phyloP scores from a whole-genome alignment of 2,797 vertebrate genomes.

The Euthynnus affinis region DNA sequence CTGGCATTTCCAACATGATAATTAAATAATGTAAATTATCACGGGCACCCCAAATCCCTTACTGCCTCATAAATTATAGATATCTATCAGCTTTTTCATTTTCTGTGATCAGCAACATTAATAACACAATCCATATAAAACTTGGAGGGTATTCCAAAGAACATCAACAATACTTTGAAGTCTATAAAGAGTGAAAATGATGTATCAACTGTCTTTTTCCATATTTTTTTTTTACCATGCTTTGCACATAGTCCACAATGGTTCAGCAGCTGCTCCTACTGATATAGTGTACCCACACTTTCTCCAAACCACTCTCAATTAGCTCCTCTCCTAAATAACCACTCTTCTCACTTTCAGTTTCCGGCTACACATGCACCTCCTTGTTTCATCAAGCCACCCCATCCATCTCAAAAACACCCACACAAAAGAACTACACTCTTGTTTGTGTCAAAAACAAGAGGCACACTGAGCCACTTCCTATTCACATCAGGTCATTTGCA shows the following conservation, averaged over 20 bases:
- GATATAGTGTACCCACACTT: constrained; percentile 64
- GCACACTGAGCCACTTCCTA: constrained; percentile 79
- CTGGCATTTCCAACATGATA: constrained; percentile 30
- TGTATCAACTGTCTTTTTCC: constrained; percentile 7
- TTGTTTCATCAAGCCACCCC: constrained; percentile 74
- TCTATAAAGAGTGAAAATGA: neutral
- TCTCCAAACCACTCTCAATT: constrained; percentile 74
- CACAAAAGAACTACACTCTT: constrained; percentile 77
- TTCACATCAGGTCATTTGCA: constrained; percentile 80
- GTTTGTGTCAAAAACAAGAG: constrained; percentile 81
- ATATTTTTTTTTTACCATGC: constrained; percentile 24
- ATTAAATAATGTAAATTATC: constrained; percentile 35
- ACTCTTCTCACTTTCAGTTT: constrained; percentile 77
- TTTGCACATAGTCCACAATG: constrained; percentile 41
- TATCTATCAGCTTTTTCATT: neutral
- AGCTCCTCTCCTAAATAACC: constrained; percentile 78
- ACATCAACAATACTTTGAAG: neutral
- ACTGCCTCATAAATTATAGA: neutral
- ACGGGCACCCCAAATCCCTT: neutral
- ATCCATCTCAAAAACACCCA: constrained; percentile 79
- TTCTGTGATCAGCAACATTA: constrained; percentile 10
- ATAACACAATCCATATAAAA: neutral
- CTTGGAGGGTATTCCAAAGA: neutral
- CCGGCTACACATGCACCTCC: constrained; percentile 79
- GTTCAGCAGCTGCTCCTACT: constrained; percentile 67